Percentiles rank a stretch among this genome's conserved stretches.
Conservation (phyloP, 2,888 invertebrate species). For the Conus canariensis region DNA sequence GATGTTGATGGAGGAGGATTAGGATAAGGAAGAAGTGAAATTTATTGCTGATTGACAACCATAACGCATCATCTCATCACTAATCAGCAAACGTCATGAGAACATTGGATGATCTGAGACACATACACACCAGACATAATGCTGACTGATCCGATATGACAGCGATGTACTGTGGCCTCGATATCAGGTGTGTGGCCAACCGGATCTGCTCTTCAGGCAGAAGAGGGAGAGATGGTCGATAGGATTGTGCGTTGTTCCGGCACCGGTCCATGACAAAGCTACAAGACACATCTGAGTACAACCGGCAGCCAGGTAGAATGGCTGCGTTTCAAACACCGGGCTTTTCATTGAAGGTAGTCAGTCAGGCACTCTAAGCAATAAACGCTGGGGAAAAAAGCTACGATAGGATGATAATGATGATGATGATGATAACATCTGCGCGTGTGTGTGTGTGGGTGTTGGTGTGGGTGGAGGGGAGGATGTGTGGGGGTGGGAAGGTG, state of each 20-base stretch:
- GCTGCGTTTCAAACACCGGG: not conserved
- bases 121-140: too few species aligned
- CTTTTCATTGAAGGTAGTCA: not conserved
- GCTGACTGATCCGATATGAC: not conserved
- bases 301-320: not conserved
- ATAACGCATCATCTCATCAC: not conserved
- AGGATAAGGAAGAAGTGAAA: too few species aligned
- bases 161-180: not conserved
- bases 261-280: not conserved
- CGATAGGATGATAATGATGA: too few species aligned
- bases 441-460: too few species aligned
- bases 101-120: not conserved
- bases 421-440: too few species aligned
- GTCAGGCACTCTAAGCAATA: not conserved
- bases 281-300: not conserved
- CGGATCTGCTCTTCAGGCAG: not conserved
- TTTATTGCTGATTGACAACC: too few species aligned
- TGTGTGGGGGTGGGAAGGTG: too few species aligned
- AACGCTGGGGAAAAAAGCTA: too few species aligned
- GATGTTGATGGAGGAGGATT: too few species aligned
- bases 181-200: not conserved
- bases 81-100: not conserved
- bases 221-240: not conserved
- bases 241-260: not conserved
- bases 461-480: too few species aligned